phyloP scores from a whole-genome alignment of 2,113 vertebrate genomes.

The Lichenostomus cassidix region DNA sequence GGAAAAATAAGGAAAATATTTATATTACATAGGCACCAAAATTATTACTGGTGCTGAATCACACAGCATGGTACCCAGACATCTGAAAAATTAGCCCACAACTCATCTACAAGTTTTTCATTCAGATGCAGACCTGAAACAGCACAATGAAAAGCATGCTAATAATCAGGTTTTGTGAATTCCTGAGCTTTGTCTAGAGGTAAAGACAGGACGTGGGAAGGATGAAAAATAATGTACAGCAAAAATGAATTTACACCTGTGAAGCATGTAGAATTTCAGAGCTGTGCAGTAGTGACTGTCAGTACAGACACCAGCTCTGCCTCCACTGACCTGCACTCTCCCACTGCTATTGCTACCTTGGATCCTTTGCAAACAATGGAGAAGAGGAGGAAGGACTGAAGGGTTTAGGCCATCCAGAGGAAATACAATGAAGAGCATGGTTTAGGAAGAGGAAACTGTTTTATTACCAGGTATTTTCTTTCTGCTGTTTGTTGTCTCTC shows the following conservation, averaged over 20 bases:
- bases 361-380: neutral
- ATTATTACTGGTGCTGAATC: neutral
- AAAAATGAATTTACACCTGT: neutral
- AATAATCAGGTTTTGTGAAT: neutral
- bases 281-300: accelerated
- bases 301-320: neutral
- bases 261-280: neutral
- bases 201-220: accelerated
- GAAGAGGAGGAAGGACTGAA: neutral
- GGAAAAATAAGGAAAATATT: neutral
- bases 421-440: neutral
- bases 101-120: neutral
- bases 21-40: neutral
- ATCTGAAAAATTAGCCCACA: neutral
- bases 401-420: neutral
- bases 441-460: neutral
- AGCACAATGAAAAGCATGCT: neutral
- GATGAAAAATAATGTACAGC: neutral
- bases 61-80: neutral
- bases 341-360: neutral
- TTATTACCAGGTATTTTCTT: constrained; percentile 20
- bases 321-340: accelerated
- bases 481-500: neutral
- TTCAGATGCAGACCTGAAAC: neutral
- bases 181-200: neutral